Evolutionary conservation across 2,113 vertebrate genomes (phyloP).

Genomic region (Nestor notabilis): DNA sequence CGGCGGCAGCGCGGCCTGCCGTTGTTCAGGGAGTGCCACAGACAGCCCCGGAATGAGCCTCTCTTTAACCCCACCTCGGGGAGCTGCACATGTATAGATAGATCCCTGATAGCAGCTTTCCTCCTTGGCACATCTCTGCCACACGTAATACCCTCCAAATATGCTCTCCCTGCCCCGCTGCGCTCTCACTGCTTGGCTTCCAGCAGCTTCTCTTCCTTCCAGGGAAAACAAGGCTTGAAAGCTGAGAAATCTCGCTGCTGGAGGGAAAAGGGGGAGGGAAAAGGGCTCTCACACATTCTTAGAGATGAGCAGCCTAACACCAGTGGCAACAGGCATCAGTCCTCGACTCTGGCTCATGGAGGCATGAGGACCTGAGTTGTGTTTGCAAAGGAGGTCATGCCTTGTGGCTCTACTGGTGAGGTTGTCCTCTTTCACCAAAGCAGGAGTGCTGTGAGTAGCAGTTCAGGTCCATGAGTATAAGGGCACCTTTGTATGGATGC

Average conservation of each 20-base stretch:
- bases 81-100: slow-evolving; percentile 38
- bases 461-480: not conserved
- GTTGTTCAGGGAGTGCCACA: not conserved
- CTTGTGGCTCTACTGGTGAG: not conserved
- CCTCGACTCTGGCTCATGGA: rapidly evolving
- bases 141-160: not conserved
- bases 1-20: no score
- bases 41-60: slow-evolving; percentile 11
- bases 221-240: not conserved
- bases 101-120: slow-evolving; percentile 29
- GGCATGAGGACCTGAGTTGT: not conserved
- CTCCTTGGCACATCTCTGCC: slow-evolving; percentile 11
- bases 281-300: not conserved
- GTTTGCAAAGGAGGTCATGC: rapidly evolving
- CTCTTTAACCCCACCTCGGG: not conserved
- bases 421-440: not conserved
- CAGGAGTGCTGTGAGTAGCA: not conserved
- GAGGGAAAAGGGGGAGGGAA: not conserved
- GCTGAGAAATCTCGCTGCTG: not conserved
- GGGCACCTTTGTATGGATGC: not conserved
- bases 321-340: no score
- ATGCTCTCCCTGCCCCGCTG: not conserved
- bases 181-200: not conserved
- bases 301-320: not conserved
- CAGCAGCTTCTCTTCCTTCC: slow-evolving; percentile 34